Evolutionary conservation across 2,888 invertebrate genomes (phyloP), one percentile per base, ranked within the genome.

Genomic region (Tiliacea aurago): DNA sequence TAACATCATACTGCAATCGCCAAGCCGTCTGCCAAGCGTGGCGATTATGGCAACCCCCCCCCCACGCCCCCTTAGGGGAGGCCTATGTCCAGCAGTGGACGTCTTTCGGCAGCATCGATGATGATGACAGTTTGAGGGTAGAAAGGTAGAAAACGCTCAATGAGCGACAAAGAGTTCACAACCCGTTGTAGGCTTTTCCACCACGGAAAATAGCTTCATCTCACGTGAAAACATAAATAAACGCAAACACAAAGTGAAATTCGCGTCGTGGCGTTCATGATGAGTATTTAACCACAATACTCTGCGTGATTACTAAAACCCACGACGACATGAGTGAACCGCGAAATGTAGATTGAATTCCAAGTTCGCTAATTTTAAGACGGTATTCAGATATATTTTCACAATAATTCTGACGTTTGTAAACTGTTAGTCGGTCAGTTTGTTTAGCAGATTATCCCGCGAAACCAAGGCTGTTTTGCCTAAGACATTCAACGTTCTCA

Each of bases 391-490:
- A 56, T 55, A 23, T 67, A 61, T 73, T 81, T 78, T 61, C 37
- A 68, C 56, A 81, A 65, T 45, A 73, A 45, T 43, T 73, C n/a
- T 11, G 20, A 55, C 15, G 20, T 70, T 80, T 67, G 64, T 75
- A 63, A 70, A 82, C 68, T 61, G 28, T 64, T 64, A 62, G 56
- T 56, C 67, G 55, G 51, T 64, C 45, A 67, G 70, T 80, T 80
- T 80, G 67, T 69, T 41, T 49, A 65, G 67, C 62, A 49, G 80
- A 83, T 76, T 76, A 72, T 72, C 55, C 49, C 45, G n/a, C 43
- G 15, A 51, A 65, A 64, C 47, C 80, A 73, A 82, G 83, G 76
- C 76, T 75, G 61, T 59, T 47, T 65, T 70, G 66, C 67, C 53
- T 33, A 45, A 55, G 58, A n/a, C n/a, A 56, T 78, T 81, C 55